phyloP scores from a whole-genome alignment of 1,140 invertebrate species.

The Mamestra configurata region DNA sequence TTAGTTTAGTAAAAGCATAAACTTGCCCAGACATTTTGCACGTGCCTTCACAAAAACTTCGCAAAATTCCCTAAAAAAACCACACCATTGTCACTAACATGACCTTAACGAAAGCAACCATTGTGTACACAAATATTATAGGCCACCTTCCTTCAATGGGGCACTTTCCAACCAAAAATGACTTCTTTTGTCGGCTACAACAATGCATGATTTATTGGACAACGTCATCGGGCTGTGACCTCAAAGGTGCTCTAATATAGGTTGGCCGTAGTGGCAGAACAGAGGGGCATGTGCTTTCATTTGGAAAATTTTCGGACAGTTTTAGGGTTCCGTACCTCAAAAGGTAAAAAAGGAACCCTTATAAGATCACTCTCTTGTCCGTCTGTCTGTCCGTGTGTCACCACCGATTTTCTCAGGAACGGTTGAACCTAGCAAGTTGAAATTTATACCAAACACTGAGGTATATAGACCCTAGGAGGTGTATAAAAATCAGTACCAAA shows the following conservation, averaged over 20 bases:
- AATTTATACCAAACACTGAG: too few relatives aligned
- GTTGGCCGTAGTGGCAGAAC: neutral
- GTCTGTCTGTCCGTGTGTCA: too few relatives aligned
- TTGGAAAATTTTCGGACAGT: neutral
- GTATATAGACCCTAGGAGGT: too few relatives aligned
- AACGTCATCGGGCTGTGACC: slow-evolving; percentile 60
- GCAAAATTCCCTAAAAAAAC: slow-evolving; percentile 6
- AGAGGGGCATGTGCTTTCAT: slow-evolving; percentile 2
- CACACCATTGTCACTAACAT: slow-evolving; percentile 30
- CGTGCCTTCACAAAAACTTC: too few relatives aligned
- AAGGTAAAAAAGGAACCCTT: too few relatives aligned
- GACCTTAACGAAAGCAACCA: slow-evolving; percentile 43
- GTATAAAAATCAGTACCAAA: too few relatives aligned
- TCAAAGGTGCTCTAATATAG: slow-evolving; percentile 55
- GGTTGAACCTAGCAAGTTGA: too few relatives aligned
- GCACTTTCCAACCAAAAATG: slow-evolving; percentile 77
- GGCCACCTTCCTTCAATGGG: slow-evolving; percentile 62
- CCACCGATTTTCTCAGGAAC: too few relatives aligned
- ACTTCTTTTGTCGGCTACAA: slow-evolving; percentile 79
- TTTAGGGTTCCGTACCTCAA: neutral
- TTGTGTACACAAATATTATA: slow-evolving; percentile 53
- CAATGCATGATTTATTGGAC: slow-evolving; percentile 80
- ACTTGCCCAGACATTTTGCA: neutral
- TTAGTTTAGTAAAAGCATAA: neutral
- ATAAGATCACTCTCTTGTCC: too few relatives aligned